These are phyloP conservation scores for Tipula confusa DNA, from an alignment of 2,888 invertebrate genomes.

Conservation along the genomic window DNA sequence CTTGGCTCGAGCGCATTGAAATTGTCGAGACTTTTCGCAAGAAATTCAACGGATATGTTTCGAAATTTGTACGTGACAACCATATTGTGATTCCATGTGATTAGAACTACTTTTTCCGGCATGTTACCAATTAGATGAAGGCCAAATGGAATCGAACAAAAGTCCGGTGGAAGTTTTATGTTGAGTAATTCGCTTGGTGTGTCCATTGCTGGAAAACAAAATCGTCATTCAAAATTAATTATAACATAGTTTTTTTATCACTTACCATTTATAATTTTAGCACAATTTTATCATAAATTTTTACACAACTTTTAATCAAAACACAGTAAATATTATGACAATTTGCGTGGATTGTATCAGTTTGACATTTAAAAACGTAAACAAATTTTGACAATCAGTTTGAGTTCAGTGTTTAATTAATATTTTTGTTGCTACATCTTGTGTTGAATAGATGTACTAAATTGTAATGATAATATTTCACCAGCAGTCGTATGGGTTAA, in stretches of 20 bases:
- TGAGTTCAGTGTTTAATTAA: background rate
- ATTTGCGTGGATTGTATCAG: background rate
- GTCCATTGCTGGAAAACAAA: background rate
- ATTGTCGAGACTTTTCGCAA: background rate
- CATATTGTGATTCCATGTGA: conserved; percentile 4
- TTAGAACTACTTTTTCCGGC: background rate
- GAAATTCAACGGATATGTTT: background rate
- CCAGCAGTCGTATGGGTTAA: background rate
- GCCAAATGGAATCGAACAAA: background rate
- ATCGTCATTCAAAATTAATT: background rate
- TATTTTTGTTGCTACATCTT: background rate
- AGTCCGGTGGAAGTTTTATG: background rate
- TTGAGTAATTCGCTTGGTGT: background rate
- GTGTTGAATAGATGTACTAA: background rate
- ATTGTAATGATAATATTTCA: background rate
- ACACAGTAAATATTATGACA: background rate
- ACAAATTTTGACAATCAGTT: background rate
- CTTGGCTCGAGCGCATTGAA: background rate
- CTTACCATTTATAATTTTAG: background rate
- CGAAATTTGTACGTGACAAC: background rate
- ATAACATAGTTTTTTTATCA: background rate
- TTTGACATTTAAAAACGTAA: background rate
- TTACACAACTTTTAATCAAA: background rate
- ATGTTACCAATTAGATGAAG: background rate
- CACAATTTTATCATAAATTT: background rate